Evolutionary conservation across 2,888 invertebrate species (phyloP), one percentile per base, ranked within the genome.

Genomic region (Phaedon cochleariae): DNA sequence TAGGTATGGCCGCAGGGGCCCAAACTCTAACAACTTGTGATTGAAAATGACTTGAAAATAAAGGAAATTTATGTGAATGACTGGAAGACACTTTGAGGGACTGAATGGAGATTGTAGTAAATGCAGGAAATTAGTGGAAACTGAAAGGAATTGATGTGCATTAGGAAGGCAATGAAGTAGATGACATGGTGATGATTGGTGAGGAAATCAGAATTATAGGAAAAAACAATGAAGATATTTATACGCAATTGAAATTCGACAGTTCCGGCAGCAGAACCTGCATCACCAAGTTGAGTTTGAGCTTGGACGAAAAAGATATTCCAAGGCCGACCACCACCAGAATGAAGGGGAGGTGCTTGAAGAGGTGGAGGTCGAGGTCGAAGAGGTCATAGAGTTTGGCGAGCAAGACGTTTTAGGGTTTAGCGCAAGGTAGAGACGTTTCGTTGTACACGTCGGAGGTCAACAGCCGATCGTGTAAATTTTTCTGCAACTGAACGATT

Each of bases 281-380:
- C 41, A 82, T 81, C 82, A 85, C 84, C 15, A 85, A 69, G 59
- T 84, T 81, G 49, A 85, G 83, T 72, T 86, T 86, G 2, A 84
- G 75, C 71, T 86, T 85, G 1, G 85, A 81, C 18, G 84, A 85
- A 63, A 84, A 85, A 21, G 82, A 84, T 17, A 86, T 69, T n/a
- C 84, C 82, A 77, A 84, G 77, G 29, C 85, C 84, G 64, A 82
- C 62, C 15, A 80, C 73, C 12, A 75, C 71, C 46, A 81, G 69
- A 20, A 82, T 77, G 70, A 80, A 82, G 7, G 77, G 73, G 55
- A 74, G 59, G 61, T 82, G 77, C 67, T 77, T 77, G 34, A 83
- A 75, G 53, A 83, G 71, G 59, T 79, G 79, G 21, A 83, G 74
- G 72, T n/a, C n/a, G n/a, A n/a, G n/a, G n/a, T 83, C 78, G 71